A percentile compares a stretch with the other conserved stretches of the same genome.
phyloP scores from a whole-genome alignment of 2,113 vertebrate species.

The Megaptera novaeangliae region DNA sequence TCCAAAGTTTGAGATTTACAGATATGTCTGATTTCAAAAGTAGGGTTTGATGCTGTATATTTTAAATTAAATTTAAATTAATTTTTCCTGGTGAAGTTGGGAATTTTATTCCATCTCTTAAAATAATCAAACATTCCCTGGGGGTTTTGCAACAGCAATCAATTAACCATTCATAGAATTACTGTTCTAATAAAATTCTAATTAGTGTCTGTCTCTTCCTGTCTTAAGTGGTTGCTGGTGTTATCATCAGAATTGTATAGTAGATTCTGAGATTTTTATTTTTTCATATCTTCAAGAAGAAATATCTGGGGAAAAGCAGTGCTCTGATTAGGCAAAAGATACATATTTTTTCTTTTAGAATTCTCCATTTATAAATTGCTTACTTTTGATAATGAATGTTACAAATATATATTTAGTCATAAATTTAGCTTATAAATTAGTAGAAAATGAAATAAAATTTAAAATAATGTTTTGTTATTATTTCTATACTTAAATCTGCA shows the following conservation, averaged over 20 bases:
- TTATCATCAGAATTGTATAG: not conserved
- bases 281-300: conserved; percentile 9
- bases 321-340: not conserved
- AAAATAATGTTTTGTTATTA: not conserved
- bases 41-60: not conserved
- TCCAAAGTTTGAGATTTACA: not conserved
- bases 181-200: conserved; percentile 35
- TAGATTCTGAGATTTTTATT: conserved; percentile 1
- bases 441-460: not conserved
- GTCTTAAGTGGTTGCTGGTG: not conserved
- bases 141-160: not conserved
- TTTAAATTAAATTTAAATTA: not conserved
- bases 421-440: not conserved
- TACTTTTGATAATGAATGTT: not conserved
- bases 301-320: not conserved
- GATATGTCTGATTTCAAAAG: not conserved
- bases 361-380: not conserved
- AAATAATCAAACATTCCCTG: conserved; percentile 11
- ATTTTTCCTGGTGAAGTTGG: not conserved
- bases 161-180: conserved; percentile 45
- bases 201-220: conserved; percentile 38
- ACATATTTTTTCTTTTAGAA: not conserved
- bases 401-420: not conserved
- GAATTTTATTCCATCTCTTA: not conserved
- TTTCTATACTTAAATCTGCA: not conserved